Evolutionary conservation across 2,113 vertebrate species (phyloP).

Genomic region (Chlorocebus sabaeus): DNA sequence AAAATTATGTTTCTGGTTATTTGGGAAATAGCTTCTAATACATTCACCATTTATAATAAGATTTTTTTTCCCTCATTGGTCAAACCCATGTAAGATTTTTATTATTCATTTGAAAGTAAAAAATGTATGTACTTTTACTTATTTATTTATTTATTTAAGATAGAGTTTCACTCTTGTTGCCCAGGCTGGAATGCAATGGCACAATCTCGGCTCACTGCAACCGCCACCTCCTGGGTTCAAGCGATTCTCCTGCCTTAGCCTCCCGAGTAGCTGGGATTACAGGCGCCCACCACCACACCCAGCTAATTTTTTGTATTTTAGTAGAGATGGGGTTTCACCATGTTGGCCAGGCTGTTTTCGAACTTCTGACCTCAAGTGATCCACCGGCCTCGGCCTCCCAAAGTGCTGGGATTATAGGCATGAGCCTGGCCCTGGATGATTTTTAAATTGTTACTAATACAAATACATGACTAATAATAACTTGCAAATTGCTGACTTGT

Average conservation of each 20-base stretch:
- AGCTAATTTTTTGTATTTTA: background rate
- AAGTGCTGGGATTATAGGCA: background rate
- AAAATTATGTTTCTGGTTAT: background rate
- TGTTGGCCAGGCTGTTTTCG: background rate
- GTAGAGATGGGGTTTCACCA: background rate
- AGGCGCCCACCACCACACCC: background rate
- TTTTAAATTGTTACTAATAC: background rate
- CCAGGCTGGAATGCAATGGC: background rate
- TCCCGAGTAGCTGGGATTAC: background rate
- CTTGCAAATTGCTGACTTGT: background rate
- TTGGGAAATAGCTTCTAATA: background rate
- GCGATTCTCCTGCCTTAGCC: background rate
- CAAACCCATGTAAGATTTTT: background rate
- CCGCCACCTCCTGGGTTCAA: background rate
- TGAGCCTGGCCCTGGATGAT: background rate
- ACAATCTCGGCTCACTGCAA: background rate
- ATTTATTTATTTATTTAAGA: background rate
- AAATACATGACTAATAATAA: background rate
- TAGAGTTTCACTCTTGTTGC: background rate
- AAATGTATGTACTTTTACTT: background rate
- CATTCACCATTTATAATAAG: background rate
- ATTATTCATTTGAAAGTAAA: constrained; percentile 2
- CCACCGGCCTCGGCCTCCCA: background rate
- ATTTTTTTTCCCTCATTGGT: background rate
- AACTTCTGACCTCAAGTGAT: background rate